phyloP scores from a whole-genome alignment of 2,888 invertebrate genomes.

The Neoaliturus tenellus region DNA sequence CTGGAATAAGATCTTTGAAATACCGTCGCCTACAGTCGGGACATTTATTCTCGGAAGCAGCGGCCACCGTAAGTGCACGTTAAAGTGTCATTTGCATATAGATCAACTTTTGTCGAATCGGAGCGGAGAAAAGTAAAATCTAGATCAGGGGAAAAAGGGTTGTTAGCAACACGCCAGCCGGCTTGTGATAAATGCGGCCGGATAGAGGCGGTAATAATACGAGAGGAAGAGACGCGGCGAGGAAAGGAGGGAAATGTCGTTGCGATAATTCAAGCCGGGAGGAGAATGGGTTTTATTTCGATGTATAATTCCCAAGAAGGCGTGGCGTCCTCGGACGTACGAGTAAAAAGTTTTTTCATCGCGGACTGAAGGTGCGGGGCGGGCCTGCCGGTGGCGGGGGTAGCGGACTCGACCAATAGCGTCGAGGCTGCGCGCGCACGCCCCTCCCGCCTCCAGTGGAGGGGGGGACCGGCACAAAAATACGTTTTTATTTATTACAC shows the following conservation, averaged over 20 bases:
- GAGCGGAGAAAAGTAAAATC: conserved; percentile 55
- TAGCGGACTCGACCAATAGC: conserved; percentile 62
- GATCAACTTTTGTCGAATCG: conserved; percentile 55
- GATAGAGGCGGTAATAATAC: conserved; percentile 55
- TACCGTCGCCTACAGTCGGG: conserved; percentile 9
- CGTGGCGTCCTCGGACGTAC: conserved; percentile 55
- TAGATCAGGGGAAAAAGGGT: conserved; percentile 52
- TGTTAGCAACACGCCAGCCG: conserved; percentile 56
- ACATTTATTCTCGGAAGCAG: conserved; percentile 29
- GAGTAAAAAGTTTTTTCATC: conserved; percentile 54
- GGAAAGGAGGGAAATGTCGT: conserved; percentile 57
- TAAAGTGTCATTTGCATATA: conserved; percentile 54
- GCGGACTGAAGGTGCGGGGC: conserved; percentile 57
- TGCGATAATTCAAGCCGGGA: conserved; percentile 59
- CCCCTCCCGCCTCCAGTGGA: conserved; percentile 68
- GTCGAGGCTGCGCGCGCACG: conserved; percentile 66
- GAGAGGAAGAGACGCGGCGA: conserved; percentile 49
- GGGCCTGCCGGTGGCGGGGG: conserved; percentile 68
- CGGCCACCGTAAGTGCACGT: conserved; percentile 41
- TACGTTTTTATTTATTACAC: conserved; percentile 61
- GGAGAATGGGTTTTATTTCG: conserved; percentile 58
- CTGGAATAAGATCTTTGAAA: conserved; percentile 35
- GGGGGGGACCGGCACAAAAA: conserved; percentile 63
- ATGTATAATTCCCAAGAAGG: conserved; percentile 58
- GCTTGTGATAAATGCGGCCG: conserved; percentile 57